Base-by-base conservation (phyloP, 1,140 invertebrate genomes). In the Drosophila orosa region DNA sequence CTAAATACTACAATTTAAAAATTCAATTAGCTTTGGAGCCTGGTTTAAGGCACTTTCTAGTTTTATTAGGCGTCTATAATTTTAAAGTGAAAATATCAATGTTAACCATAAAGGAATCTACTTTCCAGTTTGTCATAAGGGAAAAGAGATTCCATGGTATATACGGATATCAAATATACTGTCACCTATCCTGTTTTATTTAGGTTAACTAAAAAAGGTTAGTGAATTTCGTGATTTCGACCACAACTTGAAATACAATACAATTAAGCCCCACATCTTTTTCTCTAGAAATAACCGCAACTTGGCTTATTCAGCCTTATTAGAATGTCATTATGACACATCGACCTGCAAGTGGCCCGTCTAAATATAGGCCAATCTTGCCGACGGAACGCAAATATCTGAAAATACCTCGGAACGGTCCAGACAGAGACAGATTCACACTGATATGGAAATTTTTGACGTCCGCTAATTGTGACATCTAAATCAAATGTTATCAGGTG, bases 401-500 rank as follows among this genome's bases (percentile, higher is more conserved):
- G 42, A 59, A 22, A 57, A 59, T 60, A 47, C 9, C 33, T 22
- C 56, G 8, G 27, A 31, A 47, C 17, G 37, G 13, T 17, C 22
- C 59, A 52, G 63, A 74, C 74, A 57, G 63, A 45, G 55, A n/a
- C n/a, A 59, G n/a, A 74, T 57, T 45, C 47, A 50, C 50, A 58
- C 65, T 45, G 74, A 72, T 87, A 82, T 87, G 82, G 75, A 82
- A 85, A 81, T 81, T 78, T 81, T 78, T 35, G 61, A 61, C 57
- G 71, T 56, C 67, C 74, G 72, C 75, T 82, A 83, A 87, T 73
- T 78, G 65, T 77, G 84, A 83, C 87, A 87, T 87, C 73, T 80
- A 67, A 80, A 89, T 78, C 61, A 80, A 83, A 80, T 69, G 76
- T 87, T 87, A 87, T 87, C 83, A 89, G 83, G 83, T 87, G 84